Percentiles rank a stretch among this genome's conserved stretches.
These are phyloP conservation scores for Styela plicata DNA, from an alignment of 23 tunicate species.

Conservation along the genomic window DNA sequence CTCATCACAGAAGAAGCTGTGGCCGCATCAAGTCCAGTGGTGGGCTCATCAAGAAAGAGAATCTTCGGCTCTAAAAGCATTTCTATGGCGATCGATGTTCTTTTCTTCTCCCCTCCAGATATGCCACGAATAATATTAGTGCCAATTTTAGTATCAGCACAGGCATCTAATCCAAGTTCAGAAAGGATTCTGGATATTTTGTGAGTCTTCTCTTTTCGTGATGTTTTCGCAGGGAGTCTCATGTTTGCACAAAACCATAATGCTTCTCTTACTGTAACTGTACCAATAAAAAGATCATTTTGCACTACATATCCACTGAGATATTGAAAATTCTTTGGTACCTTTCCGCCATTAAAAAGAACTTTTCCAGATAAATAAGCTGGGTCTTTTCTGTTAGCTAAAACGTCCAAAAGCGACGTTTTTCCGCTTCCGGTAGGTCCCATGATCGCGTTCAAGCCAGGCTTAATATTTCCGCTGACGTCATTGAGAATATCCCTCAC, in stretches of 20 bases:
- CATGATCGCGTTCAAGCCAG: slow-evolving; percentile 67
- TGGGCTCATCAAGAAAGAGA: slow-evolving; percentile 82
- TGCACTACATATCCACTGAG: slow-evolving; percentile 91
- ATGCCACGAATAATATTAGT: slow-evolving; percentile 85
- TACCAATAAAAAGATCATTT: slow-evolving; percentile 69
- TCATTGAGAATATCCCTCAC: background rate
- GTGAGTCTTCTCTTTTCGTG: slow-evolving; percentile 37
- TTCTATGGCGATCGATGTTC: slow-evolving; percentile 81
- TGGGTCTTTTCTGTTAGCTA: slow-evolving; percentile 90
- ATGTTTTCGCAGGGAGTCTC: slow-evolving; percentile 53
- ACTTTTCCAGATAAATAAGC: slow-evolving; percentile 64
- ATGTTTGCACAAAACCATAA: slow-evolving; percentile 88
- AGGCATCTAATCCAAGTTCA: slow-evolving; percentile 66
- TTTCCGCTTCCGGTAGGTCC: slow-evolving; percentile 95
- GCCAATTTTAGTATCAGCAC: slow-evolving; percentile 93
- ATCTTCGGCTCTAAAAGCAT: slow-evolving; percentile 75
- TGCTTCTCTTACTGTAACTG: slow-evolving; percentile 82
- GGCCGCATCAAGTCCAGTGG: slow-evolving; percentile 89
- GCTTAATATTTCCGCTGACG: slow-evolving; percentile 38
- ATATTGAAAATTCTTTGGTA: slow-evolving; percentile 76
- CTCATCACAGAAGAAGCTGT: slow-evolving; percentile 85
- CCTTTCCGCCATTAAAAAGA: slow-evolving; percentile 48
- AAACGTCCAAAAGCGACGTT: slow-evolving; percentile 76
- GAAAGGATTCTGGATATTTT: slow-evolving; percentile 50
- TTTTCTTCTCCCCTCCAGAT: slow-evolving; percentile 94